Evolutionary conservation across 2,888 invertebrate species (phyloP), one percentile per base, ranked within the genome.

Genomic region (Criorhina ranunculi): DNA sequence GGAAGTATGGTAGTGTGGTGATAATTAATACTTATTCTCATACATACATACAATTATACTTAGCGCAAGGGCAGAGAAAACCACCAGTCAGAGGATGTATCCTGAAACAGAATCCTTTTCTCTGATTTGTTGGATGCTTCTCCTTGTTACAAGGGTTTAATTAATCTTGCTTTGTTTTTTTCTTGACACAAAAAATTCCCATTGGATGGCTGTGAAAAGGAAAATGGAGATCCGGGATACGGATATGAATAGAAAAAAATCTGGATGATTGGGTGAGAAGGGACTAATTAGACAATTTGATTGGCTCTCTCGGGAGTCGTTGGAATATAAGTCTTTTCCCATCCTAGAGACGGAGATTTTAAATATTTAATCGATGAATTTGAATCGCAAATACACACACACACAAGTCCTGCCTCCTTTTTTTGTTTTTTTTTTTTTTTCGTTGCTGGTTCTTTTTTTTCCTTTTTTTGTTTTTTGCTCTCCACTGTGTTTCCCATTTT

Each of bases 51-150:
- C n/a, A n/a, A n/a, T 12, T 46, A 15, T 42, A 24, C 24, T 29
- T 31, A 46, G 46, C 64, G 46, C 64, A 64, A 49, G 64, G 64
- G 19, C 64, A 49, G 60, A 17, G n/a, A 15, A 44, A 60, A 17
- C 9, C n/a, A 15, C 35, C 35, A 12, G 6, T 12, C 4, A 19
- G 4, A 42, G 40, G 17, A 19, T 17, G 59, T 4, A 31, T 24
- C 4, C 8, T 1, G 24, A 19, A 49, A 29, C 29, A 15, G 29
- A 33, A 75, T 57, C 57, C 57, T 46, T 57, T 57, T 55, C 37
- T 62, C 55, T 81, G 75, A 81, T 81, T 81, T 75, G 80, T 81
- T 55, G 60, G 62, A 44, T 53, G 37, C 51, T 53, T 53, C 29
- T 9, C 12, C 15, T 15, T 24, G n/a, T n/a, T 12, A 29, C 11